phyloP scores from a whole-genome alignment of 2,797 vertebrate genomes.

The Sylvilagus floridanus region DNA sequence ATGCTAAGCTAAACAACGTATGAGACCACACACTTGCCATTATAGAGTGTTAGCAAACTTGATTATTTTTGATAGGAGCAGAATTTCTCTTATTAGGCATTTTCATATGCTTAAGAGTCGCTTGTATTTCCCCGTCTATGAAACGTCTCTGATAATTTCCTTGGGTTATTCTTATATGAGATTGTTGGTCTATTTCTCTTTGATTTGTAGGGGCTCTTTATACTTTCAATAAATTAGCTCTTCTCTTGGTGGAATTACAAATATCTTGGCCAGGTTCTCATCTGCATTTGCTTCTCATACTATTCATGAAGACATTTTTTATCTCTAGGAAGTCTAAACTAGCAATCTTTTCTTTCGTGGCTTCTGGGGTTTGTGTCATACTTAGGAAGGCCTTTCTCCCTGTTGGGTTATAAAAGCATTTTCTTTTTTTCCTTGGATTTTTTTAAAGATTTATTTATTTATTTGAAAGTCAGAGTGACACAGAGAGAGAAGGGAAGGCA shows the following conservation, averaged over 20 bases:
- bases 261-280: neutral
- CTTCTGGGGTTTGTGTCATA: neutral
- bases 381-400: neutral
- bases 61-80: slow-evolving; percentile 17
- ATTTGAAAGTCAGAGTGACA: no score
- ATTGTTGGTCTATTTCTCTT: neutral
- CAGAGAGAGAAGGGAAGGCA: no score
- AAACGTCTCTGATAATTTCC: neutral
- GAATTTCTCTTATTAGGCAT: slow-evolving; percentile 1
- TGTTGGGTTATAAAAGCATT: neutral
- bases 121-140: neutral
- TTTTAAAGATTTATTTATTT: neutral
- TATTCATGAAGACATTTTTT: neutral
- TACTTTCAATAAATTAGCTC: neutral
- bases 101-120: slow-evolving; percentile 14
- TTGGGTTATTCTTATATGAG: neutral
- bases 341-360: neutral
- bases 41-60: neutral
- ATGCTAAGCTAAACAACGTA: neutral
- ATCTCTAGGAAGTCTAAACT: neutral
- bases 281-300: neutral
- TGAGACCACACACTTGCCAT: neutral
- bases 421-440: neutral
- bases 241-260: neutral
- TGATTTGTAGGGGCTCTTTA: neutral